phyloP scores from a whole-genome alignment of 2,113 vertebrate genomes.

The rabbit (Oryctolagus cuniculus) region mOryCun1.1 NC_091436.1:83271501-83272000 shows the following conservation, averaged over 20 bases:
- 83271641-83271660: slow-evolving; percentile 32
- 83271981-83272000: too few species aligned
- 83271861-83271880: too few species aligned
- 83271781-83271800: background rate
- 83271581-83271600: background rate
- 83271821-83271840: background rate
- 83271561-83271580: too few species aligned
- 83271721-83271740: background rate
- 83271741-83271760: background rate
- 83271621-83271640: background rate
- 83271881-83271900: too few species aligned
- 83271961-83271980: too few species aligned
- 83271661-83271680: background rate
- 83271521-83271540: too few species aligned
- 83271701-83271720: background rate
- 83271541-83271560: too few species aligned
- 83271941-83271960: background rate
- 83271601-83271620: slow-evolving; percentile 19
- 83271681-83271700: background rate
- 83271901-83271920: background rate
- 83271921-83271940: background rate
- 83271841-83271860: too few species aligned
- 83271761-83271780: background rate
- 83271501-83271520: too few species aligned
- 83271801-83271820: background rate